These are phyloP conservation scores for Rhopalosiphum nymphaeae DNA, from an alignment of 2,888 invertebrate genomes.

Conservation along the genomic window DNA sequence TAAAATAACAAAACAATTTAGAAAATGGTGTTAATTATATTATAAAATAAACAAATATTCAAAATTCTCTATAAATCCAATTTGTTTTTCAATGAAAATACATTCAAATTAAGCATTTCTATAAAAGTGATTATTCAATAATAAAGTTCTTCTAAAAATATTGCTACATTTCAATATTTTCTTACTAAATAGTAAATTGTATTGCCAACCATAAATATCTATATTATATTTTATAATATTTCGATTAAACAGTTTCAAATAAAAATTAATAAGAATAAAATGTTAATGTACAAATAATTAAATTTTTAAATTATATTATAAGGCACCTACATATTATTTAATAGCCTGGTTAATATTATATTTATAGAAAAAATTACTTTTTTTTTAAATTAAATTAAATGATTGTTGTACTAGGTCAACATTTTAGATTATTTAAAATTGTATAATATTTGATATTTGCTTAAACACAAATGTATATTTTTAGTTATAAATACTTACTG, in stretches of 20 bases:
- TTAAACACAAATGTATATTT: background rate
- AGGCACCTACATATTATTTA: background rate
- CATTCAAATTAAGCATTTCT: background rate
- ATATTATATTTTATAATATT: background rate
- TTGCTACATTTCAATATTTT: background rate
- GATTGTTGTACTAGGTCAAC: background rate
- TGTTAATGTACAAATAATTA: background rate
- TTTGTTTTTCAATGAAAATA: background rate
- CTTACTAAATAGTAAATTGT: background rate
- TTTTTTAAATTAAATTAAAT: background rate
- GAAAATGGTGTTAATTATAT: background rate
- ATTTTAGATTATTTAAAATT: background rate
- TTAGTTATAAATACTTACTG: slow-evolving; percentile 45
- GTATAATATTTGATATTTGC: background rate
- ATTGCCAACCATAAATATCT: background rate
- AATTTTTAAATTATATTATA: background rate
- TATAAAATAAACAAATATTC: background rate
- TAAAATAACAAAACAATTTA: background rate
- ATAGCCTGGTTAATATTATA: background rate
- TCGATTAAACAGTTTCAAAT: background rate
- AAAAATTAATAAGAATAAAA: background rate
- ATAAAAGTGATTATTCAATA: background rate
- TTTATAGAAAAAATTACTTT: background rate
- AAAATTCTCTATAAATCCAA: background rate
- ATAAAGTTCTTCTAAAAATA: background rate